Conservation (phyloP, 1,140 invertebrate genomes). For the Stratiolaelaps scimitus region DNA sequence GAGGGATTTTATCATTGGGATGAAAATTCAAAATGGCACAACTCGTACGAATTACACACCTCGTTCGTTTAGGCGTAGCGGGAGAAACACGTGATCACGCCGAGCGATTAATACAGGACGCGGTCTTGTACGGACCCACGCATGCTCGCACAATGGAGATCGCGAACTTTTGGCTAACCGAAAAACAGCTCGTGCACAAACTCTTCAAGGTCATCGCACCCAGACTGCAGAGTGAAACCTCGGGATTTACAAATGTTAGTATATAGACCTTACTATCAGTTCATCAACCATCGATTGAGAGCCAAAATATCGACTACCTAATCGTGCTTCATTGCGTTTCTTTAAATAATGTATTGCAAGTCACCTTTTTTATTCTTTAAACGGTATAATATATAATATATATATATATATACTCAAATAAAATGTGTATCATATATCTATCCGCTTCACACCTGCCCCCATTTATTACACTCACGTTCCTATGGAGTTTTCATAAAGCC, state of each 20-base stretch:
- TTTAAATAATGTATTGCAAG: too few relatives aligned
- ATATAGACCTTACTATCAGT: conserved; percentile 60
- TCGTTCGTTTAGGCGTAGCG: background rate
- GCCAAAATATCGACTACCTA: too few relatives aligned
- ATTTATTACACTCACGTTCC: too few relatives aligned
- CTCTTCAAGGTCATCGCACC: conserved; percentile 82
- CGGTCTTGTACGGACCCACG: conserved; percentile 66
- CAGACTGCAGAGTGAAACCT: conserved; percentile 56
- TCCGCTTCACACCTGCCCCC: too few relatives aligned
- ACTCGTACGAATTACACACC: background rate
- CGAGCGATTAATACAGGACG: conserved; percentile 60
- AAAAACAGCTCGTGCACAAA: conserved; percentile 79
- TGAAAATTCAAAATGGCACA: background rate
- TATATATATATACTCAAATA: too few relatives aligned
- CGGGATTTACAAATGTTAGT: conserved; percentile 54
- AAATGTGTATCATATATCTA: too few relatives aligned
- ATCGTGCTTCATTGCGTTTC: too few relatives aligned
- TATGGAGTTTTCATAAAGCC: too few relatives aligned
- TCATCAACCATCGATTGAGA: background rate
- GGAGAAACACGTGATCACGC: conserved; percentile 22
- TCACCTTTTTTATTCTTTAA: too few relatives aligned
- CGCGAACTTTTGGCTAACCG: conserved; percentile 72
- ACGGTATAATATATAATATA: too few relatives aligned
- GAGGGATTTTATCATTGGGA: too few relatives aligned
- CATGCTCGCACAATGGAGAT: conserved; percentile 73